These are phyloP conservation scores for Macrocentrus cingulum DNA, from an alignment of 1,140 invertebrate species.

Conservation along the genomic window DNA sequence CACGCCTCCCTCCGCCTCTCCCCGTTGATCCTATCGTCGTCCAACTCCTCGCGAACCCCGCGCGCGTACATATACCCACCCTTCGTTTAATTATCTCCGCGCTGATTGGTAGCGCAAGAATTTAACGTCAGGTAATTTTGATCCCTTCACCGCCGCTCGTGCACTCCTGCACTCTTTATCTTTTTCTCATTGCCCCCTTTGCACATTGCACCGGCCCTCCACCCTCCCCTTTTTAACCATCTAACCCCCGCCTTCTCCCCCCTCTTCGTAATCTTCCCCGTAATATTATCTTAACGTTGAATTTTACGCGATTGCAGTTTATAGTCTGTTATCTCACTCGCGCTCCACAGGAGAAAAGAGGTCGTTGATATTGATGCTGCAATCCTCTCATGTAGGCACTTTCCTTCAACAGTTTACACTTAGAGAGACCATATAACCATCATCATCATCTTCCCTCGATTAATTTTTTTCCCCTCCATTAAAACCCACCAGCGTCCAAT, in stretches of 20 bases:
- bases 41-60: slow-evolving; percentile 33
- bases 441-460: not conserved
- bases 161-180: not conserved
- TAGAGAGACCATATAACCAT: not conserved
- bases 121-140: slow-evolving; percentile 54
- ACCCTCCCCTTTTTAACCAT: not conserved
- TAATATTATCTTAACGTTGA: not conserved
- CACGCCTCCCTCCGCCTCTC: slow-evolving; percentile 45
- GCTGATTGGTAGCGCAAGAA: slow-evolving; percentile 55
- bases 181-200: slow-evolving; percentile 14
- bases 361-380: not conserved
- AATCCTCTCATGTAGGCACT: not conserved
- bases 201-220: not conserved
- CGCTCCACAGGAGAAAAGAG: not conserved
- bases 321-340: not conserved
- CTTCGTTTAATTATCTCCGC: slow-evolving; percentile 56
- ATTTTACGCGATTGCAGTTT: slow-evolving; percentile 3
- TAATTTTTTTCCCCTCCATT: slow-evolving; percentile 1
- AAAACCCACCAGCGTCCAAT: not conserved
- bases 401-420: slow-evolving; percentile 1
- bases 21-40: slow-evolving; percentile 50
- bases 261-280: not conserved
- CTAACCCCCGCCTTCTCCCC: not conserved
- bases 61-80: slow-evolving; percentile 34
- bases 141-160: slow-evolving; percentile 36